A percentile compares a stretch with the other conserved stretches of the same genome.
Conservation (phyloP, 2,113 vertebrate genomes). For the Trematomus loennbergii region DNA sequence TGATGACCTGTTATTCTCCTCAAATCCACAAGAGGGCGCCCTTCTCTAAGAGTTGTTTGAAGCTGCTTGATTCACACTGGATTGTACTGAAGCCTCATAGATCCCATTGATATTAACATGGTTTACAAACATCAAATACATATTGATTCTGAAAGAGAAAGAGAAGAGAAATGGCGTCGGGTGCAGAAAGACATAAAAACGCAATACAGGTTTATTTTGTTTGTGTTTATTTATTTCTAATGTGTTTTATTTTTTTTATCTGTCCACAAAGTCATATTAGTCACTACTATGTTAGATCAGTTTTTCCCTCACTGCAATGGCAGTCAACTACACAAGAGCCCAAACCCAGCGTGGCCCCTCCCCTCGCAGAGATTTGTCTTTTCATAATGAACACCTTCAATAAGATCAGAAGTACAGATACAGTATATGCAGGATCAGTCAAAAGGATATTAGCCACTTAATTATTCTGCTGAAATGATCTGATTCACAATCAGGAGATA, state of each 20-base stretch:
- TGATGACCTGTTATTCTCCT: neutral
- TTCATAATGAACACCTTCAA: constrained; percentile 8
- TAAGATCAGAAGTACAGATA: neutral
- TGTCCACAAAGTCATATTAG: constrained; percentile 88
- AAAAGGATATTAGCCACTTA: neutral
- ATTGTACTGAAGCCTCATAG: neutral
- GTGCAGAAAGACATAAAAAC: constrained; percentile 21
- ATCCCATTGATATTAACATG: neutral
- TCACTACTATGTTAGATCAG: constrained; percentile 88
- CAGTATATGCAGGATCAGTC: too few species aligned
- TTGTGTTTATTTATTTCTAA: constrained; percentile 85
- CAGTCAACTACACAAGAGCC: constrained; percentile 86
- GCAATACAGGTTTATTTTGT: constrained; percentile 43
- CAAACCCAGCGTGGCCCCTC: constrained; percentile 77
- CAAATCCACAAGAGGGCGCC: constrained; percentile 34
- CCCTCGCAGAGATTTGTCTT: constrained; percentile 56
- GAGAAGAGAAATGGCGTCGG: neutral
- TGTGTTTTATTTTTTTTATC: constrained; percentile 78
- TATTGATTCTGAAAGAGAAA: neutral
- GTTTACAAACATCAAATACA: neutral
- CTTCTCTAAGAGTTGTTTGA: neutral
- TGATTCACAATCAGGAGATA: constrained; percentile 48
- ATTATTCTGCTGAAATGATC: constrained; percentile 11
- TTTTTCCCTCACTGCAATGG: constrained; percentile 86
- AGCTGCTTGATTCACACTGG: neutral